Evolutionary conservation across 2,113 vertebrate species (phyloP).

Genomic region (Sinosuthora webbiana): DNA sequence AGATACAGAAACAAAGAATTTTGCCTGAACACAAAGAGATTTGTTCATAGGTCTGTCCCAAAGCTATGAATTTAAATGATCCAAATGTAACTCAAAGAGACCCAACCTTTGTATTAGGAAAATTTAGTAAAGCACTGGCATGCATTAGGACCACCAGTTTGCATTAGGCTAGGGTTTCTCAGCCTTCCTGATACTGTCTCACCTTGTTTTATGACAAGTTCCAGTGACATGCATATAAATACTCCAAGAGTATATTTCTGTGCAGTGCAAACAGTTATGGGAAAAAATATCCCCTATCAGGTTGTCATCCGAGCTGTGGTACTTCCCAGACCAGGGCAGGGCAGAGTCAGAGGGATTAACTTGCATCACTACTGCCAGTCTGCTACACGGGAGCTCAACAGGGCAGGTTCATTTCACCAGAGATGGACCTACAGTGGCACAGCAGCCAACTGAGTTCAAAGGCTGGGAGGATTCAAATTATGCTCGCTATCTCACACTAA

Average conservation of each 20-base stretch:
- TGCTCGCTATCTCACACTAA: background rate
- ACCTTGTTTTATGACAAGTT: background rate
- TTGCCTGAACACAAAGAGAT: background rate
- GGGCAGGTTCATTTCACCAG: background rate
- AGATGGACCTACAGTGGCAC: background rate
- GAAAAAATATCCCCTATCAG: background rate
- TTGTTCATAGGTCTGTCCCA: background rate
- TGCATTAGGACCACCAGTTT: background rate
- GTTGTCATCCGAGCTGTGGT: background rate
- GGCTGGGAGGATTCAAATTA: background rate
- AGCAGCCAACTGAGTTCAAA: background rate
- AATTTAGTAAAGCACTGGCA: background rate
- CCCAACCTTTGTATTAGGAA: background rate
- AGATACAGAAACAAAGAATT: background rate
- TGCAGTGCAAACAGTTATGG: background rate
- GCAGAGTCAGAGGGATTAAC: background rate
- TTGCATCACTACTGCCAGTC: background rate
- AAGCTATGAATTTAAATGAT: background rate
- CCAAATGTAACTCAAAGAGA: background rate
- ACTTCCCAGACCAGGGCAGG: background rate
- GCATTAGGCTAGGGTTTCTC: background rate
- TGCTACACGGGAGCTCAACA: fast-evolving
- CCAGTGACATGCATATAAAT: background rate
- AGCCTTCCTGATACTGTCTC: background rate
- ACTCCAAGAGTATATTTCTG: background rate